These are phyloP conservation scores for Lepisosteus osseus DNA, from an alignment of 2,113 vertebrate genomes.

Conservation along the genomic window DNA sequence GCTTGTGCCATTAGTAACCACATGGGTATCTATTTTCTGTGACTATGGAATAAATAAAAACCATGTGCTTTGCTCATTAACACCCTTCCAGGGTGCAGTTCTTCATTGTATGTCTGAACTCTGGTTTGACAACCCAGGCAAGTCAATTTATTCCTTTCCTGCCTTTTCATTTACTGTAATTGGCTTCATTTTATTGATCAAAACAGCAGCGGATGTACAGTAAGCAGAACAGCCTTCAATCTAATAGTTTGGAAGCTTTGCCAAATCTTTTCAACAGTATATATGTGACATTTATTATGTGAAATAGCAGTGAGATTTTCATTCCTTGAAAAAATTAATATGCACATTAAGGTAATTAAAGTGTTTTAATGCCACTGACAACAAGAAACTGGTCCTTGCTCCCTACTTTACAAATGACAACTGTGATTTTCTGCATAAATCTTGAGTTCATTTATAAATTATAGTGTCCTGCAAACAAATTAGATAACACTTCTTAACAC, in stretches of 20 bases:
- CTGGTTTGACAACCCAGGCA: background rate
- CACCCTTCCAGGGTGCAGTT: background rate
- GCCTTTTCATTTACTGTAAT: background rate
- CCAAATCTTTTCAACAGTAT: no score
- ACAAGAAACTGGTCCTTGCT: no score
- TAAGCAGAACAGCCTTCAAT: constrained; percentile 1
- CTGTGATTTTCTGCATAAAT: no score
- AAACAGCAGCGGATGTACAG: constrained; percentile 2
- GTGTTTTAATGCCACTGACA: no score
- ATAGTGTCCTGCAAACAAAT: no score
- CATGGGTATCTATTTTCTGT: background rate
- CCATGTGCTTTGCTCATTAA: background rate
- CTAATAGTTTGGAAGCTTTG: background rate
- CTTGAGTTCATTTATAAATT: no score
- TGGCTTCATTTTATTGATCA: constrained; percentile 8
- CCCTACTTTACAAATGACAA: no score
- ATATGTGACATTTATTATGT: no score
- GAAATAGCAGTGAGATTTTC: no score
- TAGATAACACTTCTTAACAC: no score
- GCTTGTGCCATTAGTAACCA: background rate
- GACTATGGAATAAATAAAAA: background rate
- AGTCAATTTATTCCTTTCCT: background rate
- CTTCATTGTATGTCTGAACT: background rate
- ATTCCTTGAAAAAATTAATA: no score
- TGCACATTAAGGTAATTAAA: no score